Base-by-base conservation (phyloP, 2,888 invertebrate genomes). In the Meloe dianella region DNA sequence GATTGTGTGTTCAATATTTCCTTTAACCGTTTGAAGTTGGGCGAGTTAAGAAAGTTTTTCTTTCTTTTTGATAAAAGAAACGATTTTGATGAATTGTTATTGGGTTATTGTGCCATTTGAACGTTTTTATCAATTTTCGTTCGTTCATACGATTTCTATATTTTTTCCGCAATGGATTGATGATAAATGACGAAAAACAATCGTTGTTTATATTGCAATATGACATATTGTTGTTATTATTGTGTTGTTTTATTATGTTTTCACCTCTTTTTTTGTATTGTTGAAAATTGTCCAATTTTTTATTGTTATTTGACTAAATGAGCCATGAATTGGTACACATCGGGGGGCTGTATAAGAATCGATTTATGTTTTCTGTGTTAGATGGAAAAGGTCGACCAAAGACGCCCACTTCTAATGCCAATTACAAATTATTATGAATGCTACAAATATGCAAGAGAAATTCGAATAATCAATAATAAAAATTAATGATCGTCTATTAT, bases 321-420 rank as follows among this genome's bases (percentile, higher is more conserved):
- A 54, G 54, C 27, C 51, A 51, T 51, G 10, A 51, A 22, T 51
- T 22, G 51, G 3, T 41, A 41, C 7, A 41, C 14, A 6, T 20
- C 24, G 10, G 51, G 22, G 10, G 51, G 3, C 1, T 17, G 20
- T 12, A 38, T 6, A 14, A 10, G 51, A 22, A 51, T 51, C 51
- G 51, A 51, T 51, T 51, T 51, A 51, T 51, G 51, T 51, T n/a
- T 22, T 22, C 22, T 51, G 10, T 51, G 22, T 51, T 51, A 51
- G n/a, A n/a, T 51, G 51, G 51, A 51, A 51, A 51, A 51, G 51
- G 51, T 51, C 51, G 51, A 22, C 22, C 24, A 51, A 51, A 51
- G 12, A 51, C 51, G 51, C 24, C 51, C 22, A 51, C 51, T 51
- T 51, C 51, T 51, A 51, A 51, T 51, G 51, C 51, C 51, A 24